Conservation (phyloP, 2,113 vertebrate genomes). For the Micromys minutus region DNA sequence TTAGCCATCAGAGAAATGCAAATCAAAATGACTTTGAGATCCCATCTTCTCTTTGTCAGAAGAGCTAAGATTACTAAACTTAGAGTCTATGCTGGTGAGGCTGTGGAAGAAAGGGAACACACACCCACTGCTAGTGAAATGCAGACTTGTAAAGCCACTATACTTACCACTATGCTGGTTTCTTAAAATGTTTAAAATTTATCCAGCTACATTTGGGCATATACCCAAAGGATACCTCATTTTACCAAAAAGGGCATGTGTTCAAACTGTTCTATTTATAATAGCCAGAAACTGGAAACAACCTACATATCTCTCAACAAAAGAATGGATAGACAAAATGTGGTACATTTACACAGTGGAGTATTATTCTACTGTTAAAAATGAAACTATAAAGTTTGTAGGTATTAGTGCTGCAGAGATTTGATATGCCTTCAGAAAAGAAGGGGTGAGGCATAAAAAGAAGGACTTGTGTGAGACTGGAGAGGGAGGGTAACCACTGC, state of each 20-base stretch:
- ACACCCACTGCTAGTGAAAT: background rate
- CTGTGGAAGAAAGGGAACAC: background rate
- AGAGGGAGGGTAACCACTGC: too few species aligned
- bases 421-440: too few species aligned
- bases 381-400: background rate
- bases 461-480: too few species aligned
- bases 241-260: background rate
- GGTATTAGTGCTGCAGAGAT: background rate
- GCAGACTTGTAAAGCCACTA: background rate
- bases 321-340: background rate
- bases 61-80: background rate
- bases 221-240: background rate
- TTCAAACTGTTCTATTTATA: background rate
- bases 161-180: background rate
- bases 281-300: background rate
- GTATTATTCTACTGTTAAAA: background rate
- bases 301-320: background rate
- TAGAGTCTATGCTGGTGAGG: background rate
- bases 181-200: background rate
- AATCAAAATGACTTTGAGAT: background rate
- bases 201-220: background rate
- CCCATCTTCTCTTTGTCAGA: background rate
- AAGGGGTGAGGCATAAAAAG: too few species aligned
- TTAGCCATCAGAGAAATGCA: background rate
- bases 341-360: background rate